Percentiles rank a stretch among this genome's conserved stretches.
These are phyloP conservation scores for Sebastes umbrosus DNA, from an alignment of 2,797 vertebrate species.

Conservation along the genomic window DNA sequence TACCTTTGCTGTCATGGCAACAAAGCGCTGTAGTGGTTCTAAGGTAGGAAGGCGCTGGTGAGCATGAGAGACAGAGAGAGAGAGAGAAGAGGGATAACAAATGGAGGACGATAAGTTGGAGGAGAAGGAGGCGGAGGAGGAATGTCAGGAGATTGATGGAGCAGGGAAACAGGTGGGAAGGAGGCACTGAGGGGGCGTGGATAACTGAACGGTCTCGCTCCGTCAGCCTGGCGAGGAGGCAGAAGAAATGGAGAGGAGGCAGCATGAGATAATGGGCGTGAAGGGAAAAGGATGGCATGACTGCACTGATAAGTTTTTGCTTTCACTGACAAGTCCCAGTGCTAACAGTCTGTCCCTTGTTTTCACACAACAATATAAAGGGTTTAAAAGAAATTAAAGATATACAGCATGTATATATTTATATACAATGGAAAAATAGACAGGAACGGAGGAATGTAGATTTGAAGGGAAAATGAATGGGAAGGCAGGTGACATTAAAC, in stretches of 20 bases:
- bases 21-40: conserved; percentile 26
- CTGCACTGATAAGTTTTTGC: conserved; percentile 11
- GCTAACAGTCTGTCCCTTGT: background rate
- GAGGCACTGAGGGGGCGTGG: background rate
- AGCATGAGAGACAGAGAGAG: background rate
- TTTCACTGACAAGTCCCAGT: background rate
- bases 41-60: background rate
- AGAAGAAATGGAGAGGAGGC: background rate
- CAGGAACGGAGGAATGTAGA: too few relatives aligned
- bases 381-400: background rate
- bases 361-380: background rate
- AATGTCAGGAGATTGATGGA: conserved; percentile 33
- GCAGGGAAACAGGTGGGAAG: conserved; percentile 9
- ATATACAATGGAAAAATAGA: too few relatives aligned
- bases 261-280: conserved; percentile 7
- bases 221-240: background rate
- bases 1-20: conserved; percentile 67
- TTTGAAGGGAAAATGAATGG: background rate
- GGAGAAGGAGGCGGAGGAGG: conserved; percentile 7
- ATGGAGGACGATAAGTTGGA: conserved; percentile 3
- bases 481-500: background rate
- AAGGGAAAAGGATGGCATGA: conserved; percentile 1
- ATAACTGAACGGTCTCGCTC: background rate
- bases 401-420: background rate
- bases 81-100: conserved; percentile 15